Base-by-base conservation (phyloP, 2,113 vertebrate genomes). In the Cichladusa arquata region DNA sequence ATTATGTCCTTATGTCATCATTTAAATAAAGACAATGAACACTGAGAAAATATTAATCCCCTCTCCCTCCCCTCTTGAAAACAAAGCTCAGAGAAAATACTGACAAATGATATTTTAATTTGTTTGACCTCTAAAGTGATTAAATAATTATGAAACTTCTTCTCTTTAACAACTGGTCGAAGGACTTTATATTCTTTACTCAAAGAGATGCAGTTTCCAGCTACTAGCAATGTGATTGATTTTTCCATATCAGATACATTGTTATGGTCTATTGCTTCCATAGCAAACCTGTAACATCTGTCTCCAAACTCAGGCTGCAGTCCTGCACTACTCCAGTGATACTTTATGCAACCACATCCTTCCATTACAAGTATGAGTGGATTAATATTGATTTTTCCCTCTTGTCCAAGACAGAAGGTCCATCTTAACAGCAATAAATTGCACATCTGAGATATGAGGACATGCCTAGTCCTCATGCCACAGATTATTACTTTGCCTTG, bases 361-460 rank as follows among this genome's bases (percentile, higher is more conserved):
- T 97, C 97, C 89, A 97, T 98, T 98, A 96, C 90, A 97, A 98
- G 92, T 97, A 93, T 95, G 95, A 98, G 92, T 97, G 96, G 95
- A 98, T 98, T 98, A 97, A 98, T 97, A 98, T 98, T 97, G 98
- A 98, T 98, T 98, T 97, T 90, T 65, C 20, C 7, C 69, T 91
- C 86, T 95, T 97, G 72, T 96, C 93, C 77, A 94, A 95, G 97
- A 95, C 81, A 74, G 92, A 92, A 97, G 64, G 92, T 97, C 95
- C 91, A 50, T 96, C 70, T 97, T 96, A 97, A 96, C 72, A 94
- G 76, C 81, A 97, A 96, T 97, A 97, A 97, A 98, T 97, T 93
- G 96, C 94, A 90, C 77, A 90, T 69, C 62, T 95, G 92, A 93
- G 91, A 88, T 92, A 94, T 78, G 74, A 96, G 64, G 58, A 78